A percentile compares a stretch with the other conserved stretches of the same genome.
Conservation (phyloP, 2,888 invertebrate species). For the Heliconius aoede region DNA sequence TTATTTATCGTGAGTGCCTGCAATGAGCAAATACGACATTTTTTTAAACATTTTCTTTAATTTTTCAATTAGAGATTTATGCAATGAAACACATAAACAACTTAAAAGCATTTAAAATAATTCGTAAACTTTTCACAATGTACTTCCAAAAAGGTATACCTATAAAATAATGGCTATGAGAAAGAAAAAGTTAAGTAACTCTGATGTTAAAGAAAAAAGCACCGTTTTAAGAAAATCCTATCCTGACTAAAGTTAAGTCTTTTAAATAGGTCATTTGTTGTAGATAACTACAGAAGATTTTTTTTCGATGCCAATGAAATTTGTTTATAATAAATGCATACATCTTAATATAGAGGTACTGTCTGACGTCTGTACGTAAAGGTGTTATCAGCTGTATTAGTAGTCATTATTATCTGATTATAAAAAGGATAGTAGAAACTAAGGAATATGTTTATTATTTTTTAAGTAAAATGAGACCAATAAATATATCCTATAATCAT, state of each 20-base stretch:
- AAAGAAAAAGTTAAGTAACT: neutral
- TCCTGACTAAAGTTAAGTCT: neutral
- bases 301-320: neutral
- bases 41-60: slow-evolving; percentile 14
- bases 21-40: slow-evolving; percentile 36
- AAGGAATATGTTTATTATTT: too few species aligned
- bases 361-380: too few species aligned
- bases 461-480: too few species aligned
- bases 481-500: too few species aligned
- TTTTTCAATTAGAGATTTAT: slow-evolving; percentile 3
- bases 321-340: neutral
- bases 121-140: neutral
- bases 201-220: neutral
- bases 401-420: too few species aligned
- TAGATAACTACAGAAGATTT: neutral
- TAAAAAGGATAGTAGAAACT: too few species aligned
- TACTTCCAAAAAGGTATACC: neutral
- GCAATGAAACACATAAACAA: neutral
- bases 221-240: slow-evolving; percentile 1
- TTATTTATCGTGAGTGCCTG: slow-evolving; percentile 31
- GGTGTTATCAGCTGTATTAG: too few species aligned
- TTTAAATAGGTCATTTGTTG: slow-evolving; percentile 3
- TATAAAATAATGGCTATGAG: neutral
- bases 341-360: too few species aligned
- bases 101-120: neutral